Evolutionary conservation across 2,113 vertebrate species (phyloP), one percentile per base, ranked within the genome.

Genomic region (Xenopus tropicalis): DNA sequence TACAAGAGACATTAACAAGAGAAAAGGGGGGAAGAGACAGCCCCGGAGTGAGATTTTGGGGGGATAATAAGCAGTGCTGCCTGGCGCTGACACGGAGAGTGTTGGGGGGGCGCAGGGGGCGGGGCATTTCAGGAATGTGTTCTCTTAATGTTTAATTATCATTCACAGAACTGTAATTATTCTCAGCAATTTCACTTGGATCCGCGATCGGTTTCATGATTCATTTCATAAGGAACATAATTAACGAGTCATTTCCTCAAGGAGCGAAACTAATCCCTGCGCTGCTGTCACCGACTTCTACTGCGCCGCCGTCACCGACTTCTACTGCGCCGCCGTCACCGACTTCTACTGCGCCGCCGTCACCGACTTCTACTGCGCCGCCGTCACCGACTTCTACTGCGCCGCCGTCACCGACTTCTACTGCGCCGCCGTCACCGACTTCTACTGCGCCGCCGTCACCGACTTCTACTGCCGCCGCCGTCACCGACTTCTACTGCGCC

Each of bases 211-310:
- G 64, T 71, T 71, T 29, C 67, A 66, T 46, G 70, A 71, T 52
- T 71, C 63, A 77, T 77, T 71, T 77, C 75, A 78, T 66, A 71
- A 76, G 73, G 42, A 14, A 20, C 10, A 69, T 76, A 69, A 76
- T 76, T 56, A 76, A 56, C 14, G 46, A 25, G 66, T 29, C 61
- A 23, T 67, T 67, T 22, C 14, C n/a, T 21, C 14, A 51, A 46
- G 44, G 57, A 61, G 6, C 29, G 29, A 9, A 5, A 37, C 29
- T 46, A 16, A 59, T 23, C 24, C 54, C 56, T 42, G 48, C 17
- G n/a, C 20, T 23, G 25, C 58, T 64, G 70, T 63, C 61, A 72
- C 6, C 25, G n/a, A n/a, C n/a, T n/a, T n/a, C n/a, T n/a, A n/a
- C n/a, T n/a, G n/a, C n/a, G n/a, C n/a, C n/a, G n/a, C n/a, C n/a